Evolutionary conservation across 1,140 invertebrate genomes (phyloP).

Genomic region (Schmidtea mediterranea): DNA sequence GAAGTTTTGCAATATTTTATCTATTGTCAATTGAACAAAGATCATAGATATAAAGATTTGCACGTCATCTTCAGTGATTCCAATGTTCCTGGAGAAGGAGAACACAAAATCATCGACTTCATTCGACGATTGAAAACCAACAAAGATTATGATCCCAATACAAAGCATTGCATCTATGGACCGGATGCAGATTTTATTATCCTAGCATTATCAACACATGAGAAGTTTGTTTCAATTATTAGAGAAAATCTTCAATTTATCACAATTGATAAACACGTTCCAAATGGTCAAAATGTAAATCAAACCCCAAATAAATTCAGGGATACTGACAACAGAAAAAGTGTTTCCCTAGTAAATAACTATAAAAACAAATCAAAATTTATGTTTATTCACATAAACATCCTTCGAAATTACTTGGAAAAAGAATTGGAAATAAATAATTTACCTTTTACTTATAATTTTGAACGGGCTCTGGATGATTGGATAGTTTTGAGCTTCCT

Average conservation of each 20-base stretch:
- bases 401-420: slow-evolving; percentile 75
- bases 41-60: slow-evolving; percentile 74
- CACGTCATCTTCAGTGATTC: slow-evolving; percentile 72
- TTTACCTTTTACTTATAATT: slow-evolving; percentile 50
- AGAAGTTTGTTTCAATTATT: slow-evolving; percentile 69
- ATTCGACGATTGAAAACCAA: slow-evolving; percentile 76
- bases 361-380: slow-evolving; percentile 12
- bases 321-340: slow-evolving; percentile 31
- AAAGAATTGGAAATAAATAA: slow-evolving; percentile 59
- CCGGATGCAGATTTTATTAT: slow-evolving; percentile 97
- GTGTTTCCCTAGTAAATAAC: slow-evolving; percentile 19
- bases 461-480: slow-evolving; percentile 44
- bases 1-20: slow-evolving; percentile 81
- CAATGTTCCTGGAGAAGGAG: slow-evolving; percentile 49
- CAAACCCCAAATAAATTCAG: slow-evolving; percentile 55
- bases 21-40: slow-evolving; percentile 66
- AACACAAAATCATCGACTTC: slow-evolving; percentile 98
- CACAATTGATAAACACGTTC: no score
- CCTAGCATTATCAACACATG: slow-evolving; percentile 79
- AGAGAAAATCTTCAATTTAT: slow-evolving; percentile 97
- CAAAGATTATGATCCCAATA: slow-evolving; percentile 85
- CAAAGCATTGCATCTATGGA: slow-evolving; percentile 80
- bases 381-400: slow-evolving; percentile 44
- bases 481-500: slow-evolving; percentile 99
- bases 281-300: slow-evolving; percentile 76